Evolutionary conservation across 2,888 invertebrate genomes (phyloP).

Genomic region (Lasioglossum malachurum): DNA sequence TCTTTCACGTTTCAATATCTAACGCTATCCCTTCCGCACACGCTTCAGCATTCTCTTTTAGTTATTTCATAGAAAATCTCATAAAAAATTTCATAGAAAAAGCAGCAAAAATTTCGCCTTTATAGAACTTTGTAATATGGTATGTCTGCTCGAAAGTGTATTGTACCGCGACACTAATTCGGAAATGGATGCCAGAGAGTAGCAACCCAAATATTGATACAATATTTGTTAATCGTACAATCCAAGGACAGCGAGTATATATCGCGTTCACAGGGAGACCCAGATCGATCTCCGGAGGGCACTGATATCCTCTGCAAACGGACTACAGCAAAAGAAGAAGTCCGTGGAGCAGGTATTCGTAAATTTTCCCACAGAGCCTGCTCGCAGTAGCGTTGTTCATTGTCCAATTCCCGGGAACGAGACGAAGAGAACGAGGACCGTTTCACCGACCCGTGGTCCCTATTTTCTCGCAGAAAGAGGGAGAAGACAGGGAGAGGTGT

Average conservation of each 20-base stretch:
- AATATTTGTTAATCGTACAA: no score
- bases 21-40: neutral
- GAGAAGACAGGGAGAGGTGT: conserved; percentile 17
- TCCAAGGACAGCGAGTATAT: neutral
- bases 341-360: conserved; percentile 8
- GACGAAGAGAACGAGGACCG: neutral
- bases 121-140: neutral
- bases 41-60: neutral
- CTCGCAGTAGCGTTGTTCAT: conserved; percentile 8
- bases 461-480: neutral
- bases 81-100: neutral
- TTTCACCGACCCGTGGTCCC: neutral
- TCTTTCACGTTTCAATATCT: conserved; percentile 56
- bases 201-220: conserved; percentile 10
- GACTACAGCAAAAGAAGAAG: neutral
- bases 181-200: neutral
- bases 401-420: conserved; percentile 17
- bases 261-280: neutral
- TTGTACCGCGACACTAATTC: neutral
- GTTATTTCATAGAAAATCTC: neutral
- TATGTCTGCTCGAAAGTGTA: no score
- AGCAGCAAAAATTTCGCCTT: neutral
- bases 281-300: conserved; percentile 1
- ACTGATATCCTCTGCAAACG: conserved; percentile 20
- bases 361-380: neutral